These are phyloP conservation scores for Kryptolebias marmoratus DNA, from an alignment of 2,113 vertebrate species.

Conservation along the genomic window DNA sequence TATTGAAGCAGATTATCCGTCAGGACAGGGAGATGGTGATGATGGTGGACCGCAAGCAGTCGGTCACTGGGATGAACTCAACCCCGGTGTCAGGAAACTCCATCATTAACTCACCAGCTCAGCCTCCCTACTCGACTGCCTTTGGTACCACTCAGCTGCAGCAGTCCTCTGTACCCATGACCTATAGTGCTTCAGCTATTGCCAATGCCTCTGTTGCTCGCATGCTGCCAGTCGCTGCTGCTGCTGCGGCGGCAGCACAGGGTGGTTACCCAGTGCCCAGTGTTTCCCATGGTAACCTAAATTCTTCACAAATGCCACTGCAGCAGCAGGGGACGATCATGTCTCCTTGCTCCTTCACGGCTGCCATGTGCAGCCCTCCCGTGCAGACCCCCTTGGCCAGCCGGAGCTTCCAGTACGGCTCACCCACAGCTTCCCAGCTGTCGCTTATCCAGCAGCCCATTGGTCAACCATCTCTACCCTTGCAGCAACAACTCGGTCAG, in stretches of 20 bases:
- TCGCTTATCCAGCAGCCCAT: slow-evolving; percentile 87
- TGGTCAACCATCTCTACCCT: slow-evolving; percentile 58
- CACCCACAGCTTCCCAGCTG: slow-evolving; percentile 91
- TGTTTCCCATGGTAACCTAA: slow-evolving; percentile 86
- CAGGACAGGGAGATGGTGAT: slow-evolving; percentile 98
- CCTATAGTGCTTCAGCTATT: slow-evolving; percentile 83
- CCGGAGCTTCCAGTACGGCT: slow-evolving; percentile 94
- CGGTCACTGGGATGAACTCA: slow-evolving; percentile 83
- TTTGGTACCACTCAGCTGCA: slow-evolving; percentile 82
- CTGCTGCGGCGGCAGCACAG: slow-evolving; percentile 83
- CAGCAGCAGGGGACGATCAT: slow-evolving; percentile 86
- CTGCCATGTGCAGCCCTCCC: slow-evolving; percentile 88
- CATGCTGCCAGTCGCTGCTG: slow-evolving; percentile 82
- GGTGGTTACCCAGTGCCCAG: slow-evolving; percentile 85
- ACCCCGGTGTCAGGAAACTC: slow-evolving; percentile 87
- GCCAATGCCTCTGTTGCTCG: slow-evolving; percentile 83
- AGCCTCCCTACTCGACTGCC: slow-evolving; percentile 80
- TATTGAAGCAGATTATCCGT: slow-evolving; percentile 98
- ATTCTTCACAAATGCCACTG: slow-evolving; percentile 84
- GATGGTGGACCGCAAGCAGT: slow-evolving; percentile 86
- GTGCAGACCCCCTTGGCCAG: slow-evolving; percentile 90
- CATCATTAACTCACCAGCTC: slow-evolving; percentile 89
- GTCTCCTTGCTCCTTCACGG: slow-evolving; percentile 91
- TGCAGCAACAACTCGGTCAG: slow-evolving; percentile 67
- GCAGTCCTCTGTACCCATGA: slow-evolving; percentile 85